Conservation (phyloP, 92 coral and sea anemone genomes). For the Porites evermanni region DNA sequence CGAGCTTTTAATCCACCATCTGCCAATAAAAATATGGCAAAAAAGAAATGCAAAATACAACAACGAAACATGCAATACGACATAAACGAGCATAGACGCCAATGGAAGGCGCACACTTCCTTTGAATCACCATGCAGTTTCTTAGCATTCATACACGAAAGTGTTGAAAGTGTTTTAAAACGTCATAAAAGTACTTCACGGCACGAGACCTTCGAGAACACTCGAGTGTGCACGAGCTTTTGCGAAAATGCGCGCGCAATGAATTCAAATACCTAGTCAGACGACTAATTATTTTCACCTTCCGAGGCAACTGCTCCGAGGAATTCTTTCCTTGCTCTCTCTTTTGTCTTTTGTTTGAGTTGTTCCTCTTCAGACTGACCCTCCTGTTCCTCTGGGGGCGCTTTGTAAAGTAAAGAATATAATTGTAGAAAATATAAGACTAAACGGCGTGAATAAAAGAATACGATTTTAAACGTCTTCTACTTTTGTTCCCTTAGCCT, state of each 20-base stretch:
- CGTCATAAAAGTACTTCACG: background rate
- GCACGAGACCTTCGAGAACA: background rate
- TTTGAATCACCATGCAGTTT: background rate
- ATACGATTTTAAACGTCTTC: no score
- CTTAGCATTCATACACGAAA: background rate
- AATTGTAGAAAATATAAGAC: no score
- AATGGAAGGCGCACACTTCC: no score
- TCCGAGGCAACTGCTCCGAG: slow-evolving; percentile 91
- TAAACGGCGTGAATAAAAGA: background rate
- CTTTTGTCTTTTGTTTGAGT: slow-evolving; percentile 77
- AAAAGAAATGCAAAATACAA: background rate
- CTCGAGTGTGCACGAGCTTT: background rate
- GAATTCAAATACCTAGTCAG: background rate
- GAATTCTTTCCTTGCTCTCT: slow-evolving; percentile 88
- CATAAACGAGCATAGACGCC: no score
- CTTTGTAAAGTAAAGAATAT: slow-evolving; percentile 30
- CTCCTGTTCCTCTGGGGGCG: slow-evolving; percentile 81
- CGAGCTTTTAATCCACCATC: slow-evolving; percentile 88
- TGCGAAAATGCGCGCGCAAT: background rate
- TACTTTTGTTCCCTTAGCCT: no score
- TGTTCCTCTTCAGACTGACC: slow-evolving; percentile 90
- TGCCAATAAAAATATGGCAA: slow-evolving; percentile 10
- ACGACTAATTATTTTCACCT: slow-evolving; percentile 46
- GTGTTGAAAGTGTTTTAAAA: background rate
- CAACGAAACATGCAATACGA: background rate